Evolutionary conservation across 2,888 invertebrate species (phyloP), one percentile per base, ranked within the genome.

Genomic region (Biston betularia): DNA sequence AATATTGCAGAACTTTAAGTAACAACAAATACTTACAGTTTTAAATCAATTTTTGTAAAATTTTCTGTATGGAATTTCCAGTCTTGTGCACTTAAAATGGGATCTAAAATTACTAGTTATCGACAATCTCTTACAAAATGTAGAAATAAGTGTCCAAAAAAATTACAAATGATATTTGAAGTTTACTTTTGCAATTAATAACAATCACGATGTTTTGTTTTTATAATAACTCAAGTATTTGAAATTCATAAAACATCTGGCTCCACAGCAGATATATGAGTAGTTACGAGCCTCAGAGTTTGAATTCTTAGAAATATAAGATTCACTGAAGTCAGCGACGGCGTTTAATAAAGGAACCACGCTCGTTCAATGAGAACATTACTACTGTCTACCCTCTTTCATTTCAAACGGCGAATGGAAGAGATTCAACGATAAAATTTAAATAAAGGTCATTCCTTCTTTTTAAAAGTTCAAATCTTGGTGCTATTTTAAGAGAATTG

Each of bases 361-460:
- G 75, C 69, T 78, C 75, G 70, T 76, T 75, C 74, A 77, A 78
- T 76, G 75, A 75, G 71, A 72, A 65, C 78, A 78, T 79, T 79
- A 78, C 72, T 78, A 80, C 78, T 79, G 81, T 82, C 77, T 80
- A 72, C 75, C 77, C 76, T 81, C 66, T 76, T 79, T 82, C 81
- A 82, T 85, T 83, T 79, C 68, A 74, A 70, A 75, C 77, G 72
- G 75, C 63, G 73, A 79, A 78, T 77, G 78, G 77, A 75, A 77
- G 67, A 71, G 77, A 83, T 81, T 77, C 75, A 66, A 70, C 77
- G 72, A 83, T 86, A 82, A 84, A 82, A 86, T 86, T 85, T 84
- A 78, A 85, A 86, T 85, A 84, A 84, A 79, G 77, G 75, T 76
- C 79, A 80, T 83, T 79, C 15, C 59, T 79, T 75, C 75, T 76